Conservation (phyloP, 2,888 invertebrate species). For the Platynereis dumerilii region DNA sequence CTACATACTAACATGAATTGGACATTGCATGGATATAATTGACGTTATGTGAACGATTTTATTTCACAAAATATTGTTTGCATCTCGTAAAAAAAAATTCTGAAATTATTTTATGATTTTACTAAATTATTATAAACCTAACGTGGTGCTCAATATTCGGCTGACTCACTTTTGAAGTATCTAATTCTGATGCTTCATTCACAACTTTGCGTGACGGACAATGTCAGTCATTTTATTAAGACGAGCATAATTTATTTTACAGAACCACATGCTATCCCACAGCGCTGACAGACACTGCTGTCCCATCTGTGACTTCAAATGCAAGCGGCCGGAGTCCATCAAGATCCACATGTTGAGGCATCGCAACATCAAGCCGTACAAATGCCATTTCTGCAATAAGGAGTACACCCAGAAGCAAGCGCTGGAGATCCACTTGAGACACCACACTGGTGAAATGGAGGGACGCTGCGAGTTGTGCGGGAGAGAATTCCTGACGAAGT, state of each 20-base stretch:
- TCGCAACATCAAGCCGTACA: slow-evolving; percentile 33
- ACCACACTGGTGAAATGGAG: slow-evolving; percentile 18
- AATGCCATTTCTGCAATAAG: slow-evolving; percentile 34
- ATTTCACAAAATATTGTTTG: too few species aligned
- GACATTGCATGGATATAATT: too few species aligned
- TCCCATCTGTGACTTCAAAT: slow-evolving; percentile 27
- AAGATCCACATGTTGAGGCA: slow-evolving; percentile 36
- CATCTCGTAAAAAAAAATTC: too few species aligned
- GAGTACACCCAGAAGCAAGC: slow-evolving; percentile 39
- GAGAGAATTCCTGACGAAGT: slow-evolving; percentile 27
- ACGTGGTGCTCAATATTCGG: too few species aligned
- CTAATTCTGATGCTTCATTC: too few species aligned
- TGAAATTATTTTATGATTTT: too few species aligned
- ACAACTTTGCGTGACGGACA: too few species aligned
- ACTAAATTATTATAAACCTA: too few species aligned
- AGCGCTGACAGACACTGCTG: background rate
- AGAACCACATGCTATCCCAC: slow-evolving; percentile 36
- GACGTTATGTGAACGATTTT: too few species aligned
- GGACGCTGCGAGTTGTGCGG: slow-evolving; percentile 23
- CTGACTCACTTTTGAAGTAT: too few species aligned
- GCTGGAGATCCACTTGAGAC: slow-evolving; percentile 25
- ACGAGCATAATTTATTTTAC: slow-evolving; percentile 1
- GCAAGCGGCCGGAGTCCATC: slow-evolving; percentile 35
- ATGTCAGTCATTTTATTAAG: background rate
- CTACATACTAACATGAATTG: too few species aligned